phyloP scores from a whole-genome alignment of 2,113 vertebrate genomes.

The Ia io region DNA sequence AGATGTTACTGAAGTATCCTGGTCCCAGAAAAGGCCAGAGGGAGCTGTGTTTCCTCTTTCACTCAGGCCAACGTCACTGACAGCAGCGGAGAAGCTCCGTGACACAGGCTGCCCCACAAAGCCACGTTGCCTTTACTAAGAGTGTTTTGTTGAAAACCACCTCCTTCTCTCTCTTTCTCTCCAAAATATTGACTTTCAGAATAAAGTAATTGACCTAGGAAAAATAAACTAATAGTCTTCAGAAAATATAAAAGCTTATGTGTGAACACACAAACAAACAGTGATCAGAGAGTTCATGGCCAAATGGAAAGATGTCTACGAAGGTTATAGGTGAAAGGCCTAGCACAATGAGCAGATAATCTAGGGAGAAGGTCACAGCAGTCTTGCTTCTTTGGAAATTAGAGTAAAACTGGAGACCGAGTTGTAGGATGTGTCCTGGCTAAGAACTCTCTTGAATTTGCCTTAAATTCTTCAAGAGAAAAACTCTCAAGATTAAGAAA shows the following conservation, averaged over 20 bases:
- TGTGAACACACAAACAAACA: background rate
- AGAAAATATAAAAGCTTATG: background rate
- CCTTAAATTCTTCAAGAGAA: background rate
- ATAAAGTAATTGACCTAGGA: conserved; percentile 19
- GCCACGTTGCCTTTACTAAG: background rate
- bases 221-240: background rate
- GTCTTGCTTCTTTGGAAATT: background rate
- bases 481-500: background rate
- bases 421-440: background rate
- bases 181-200: conserved; percentile 13
- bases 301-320: background rate
- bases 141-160: conserved; percentile 29
- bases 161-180: background rate
- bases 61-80: background rate
- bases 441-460: background rate
- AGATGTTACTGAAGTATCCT: background rate
- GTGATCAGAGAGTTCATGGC: background rate
- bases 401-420: background rate
- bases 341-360: background rate
- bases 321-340: background rate
- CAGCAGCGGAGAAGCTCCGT: background rate
- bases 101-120: background rate
- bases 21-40: background rate
- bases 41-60: background rate
- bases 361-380: background rate